Evolutionary conservation across 2,888 invertebrate genomes (phyloP).

Genomic region (Coecobrya sp.): DNA sequence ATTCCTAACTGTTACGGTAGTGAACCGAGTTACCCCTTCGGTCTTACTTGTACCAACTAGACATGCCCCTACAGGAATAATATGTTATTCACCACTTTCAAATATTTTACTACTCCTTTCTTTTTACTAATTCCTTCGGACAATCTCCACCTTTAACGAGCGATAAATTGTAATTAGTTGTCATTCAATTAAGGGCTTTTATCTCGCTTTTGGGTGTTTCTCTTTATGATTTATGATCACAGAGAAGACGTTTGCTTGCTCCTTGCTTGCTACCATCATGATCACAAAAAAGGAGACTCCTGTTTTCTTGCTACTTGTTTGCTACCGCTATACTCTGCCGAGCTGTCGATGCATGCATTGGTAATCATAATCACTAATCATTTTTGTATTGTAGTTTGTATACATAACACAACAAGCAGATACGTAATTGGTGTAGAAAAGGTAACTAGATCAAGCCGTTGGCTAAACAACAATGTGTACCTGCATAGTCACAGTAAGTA

Average conservation of each 20-base stretch:
- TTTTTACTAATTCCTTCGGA: constrained; percentile 72
- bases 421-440: constrained; percentile 59
- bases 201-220: constrained; percentile 80
- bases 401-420: constrained; percentile 16
- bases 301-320: constrained; percentile 17
- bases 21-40: too few relatives aligned
- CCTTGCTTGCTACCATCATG: constrained; percentile 22
- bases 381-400: constrained; percentile 27
- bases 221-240: constrained; percentile 78
- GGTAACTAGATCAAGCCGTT: constrained; percentile 73
- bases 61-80: background rate
- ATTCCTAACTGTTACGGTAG: too few relatives aligned
- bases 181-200: constrained; percentile 82
- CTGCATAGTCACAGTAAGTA: background rate
- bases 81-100: background rate
- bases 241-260: constrained; percentile 57
- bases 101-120: constrained; percentile 41
- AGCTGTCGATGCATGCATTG: constrained; percentile 44
- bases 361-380: constrained; percentile 65
- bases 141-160: constrained; percentile 75
- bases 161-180: constrained; percentile 82
- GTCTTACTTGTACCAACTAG: too few relatives aligned
- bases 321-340: constrained; percentile 12
- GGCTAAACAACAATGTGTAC: constrained; percentile 53
- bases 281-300: constrained; percentile 40